Percentiles rank a stretch among this genome's conserved stretches.
Evolutionary conservation across 2,113 vertebrate genomes (phyloP).

Genomic region (Chaetodon trifascialis): DNA sequence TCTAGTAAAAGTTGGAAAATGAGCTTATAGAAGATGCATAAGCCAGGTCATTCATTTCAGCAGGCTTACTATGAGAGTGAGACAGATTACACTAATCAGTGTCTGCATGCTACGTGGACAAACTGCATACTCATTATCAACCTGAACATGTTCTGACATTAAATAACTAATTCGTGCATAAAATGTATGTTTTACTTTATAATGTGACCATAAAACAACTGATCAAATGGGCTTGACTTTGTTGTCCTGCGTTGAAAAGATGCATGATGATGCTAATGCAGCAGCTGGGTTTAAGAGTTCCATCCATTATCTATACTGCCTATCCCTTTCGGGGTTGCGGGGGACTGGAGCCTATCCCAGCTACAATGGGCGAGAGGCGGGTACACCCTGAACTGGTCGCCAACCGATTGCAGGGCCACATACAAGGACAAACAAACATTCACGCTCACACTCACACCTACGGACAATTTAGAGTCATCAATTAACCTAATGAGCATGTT

Average conservation of each 20-base stretch:
- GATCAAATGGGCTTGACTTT: conserved; percentile 2
- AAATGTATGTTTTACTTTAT: not conserved
- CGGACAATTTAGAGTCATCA: too few relatives aligned
- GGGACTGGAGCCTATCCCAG: too few relatives aligned
- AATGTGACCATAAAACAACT: not conserved
- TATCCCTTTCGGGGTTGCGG: too few relatives aligned
- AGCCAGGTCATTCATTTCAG: conserved; percentile 33
- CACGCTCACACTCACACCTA: too few relatives aligned
- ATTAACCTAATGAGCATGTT: too few relatives aligned
- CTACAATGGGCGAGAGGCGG: too few relatives aligned
- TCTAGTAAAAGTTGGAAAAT: conserved; percentile 30
- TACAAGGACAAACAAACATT: too few relatives aligned
- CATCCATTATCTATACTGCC: too few relatives aligned
- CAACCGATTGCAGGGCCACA: too few relatives aligned
- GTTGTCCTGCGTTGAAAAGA: not conserved
- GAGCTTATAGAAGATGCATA: conserved; percentile 38
- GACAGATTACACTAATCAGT: conserved; percentile 38
- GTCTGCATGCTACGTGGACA: conserved; percentile 5
- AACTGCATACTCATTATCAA: not conserved
- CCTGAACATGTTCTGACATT: not conserved
- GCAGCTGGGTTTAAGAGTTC: too few relatives aligned
- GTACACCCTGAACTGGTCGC: too few relatives aligned
- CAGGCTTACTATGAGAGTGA: conserved; percentile 32
- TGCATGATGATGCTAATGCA: conserved; percentile 13
- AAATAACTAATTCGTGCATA: not conserved